Evolutionary conservation across 2,113 vertebrate genomes (phyloP).

Genomic region (Pyxicephalus adspersus): DNA sequence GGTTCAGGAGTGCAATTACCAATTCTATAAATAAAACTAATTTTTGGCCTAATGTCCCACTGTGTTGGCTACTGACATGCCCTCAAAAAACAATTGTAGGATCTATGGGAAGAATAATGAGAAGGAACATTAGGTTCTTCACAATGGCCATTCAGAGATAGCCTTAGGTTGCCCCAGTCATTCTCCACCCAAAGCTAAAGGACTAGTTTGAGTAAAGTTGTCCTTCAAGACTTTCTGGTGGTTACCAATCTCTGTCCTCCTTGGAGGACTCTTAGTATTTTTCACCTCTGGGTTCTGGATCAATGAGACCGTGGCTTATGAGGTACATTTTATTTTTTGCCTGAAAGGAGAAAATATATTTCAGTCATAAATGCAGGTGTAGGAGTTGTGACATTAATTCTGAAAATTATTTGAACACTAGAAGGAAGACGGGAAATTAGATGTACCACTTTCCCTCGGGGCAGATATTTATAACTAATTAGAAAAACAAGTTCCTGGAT

Average conservation of each 20-base stretch:
- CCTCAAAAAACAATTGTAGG: too few relatives aligned
- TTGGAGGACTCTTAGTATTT: not conserved
- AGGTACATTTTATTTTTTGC: not conserved
- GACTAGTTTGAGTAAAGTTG: too few relatives aligned
- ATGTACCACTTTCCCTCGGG: slow-evolving; percentile 38
- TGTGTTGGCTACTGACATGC: too few relatives aligned
- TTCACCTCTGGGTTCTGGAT: not conserved
- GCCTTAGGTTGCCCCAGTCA: too few relatives aligned
- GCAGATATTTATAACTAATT: slow-evolving; percentile 50
- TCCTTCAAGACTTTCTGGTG: not conserved
- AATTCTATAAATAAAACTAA: too few relatives aligned
- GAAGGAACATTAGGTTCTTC: too few relatives aligned
- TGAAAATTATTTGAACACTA: slow-evolving; percentile 27
- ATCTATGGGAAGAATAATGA: too few relatives aligned
- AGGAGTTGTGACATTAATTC: slow-evolving; percentile 33
- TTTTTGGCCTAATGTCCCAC: too few relatives aligned
- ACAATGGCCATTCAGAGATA: too few relatives aligned
- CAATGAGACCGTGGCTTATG: not conserved
- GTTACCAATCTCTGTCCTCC: not conserved
- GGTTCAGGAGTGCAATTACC: too few relatives aligned
- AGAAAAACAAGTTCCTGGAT: slow-evolving; percentile 48
- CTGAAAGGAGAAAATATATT: slow-evolving; percentile 6
- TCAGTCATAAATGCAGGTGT: slow-evolving; percentile 26
- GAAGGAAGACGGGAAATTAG: slow-evolving; percentile 22
- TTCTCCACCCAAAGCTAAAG: too few relatives aligned